Evolutionary conservation across 1,140 invertebrate species (phyloP), one percentile per base, ranked within the genome.

Genomic region (Physella acuta): DNA sequence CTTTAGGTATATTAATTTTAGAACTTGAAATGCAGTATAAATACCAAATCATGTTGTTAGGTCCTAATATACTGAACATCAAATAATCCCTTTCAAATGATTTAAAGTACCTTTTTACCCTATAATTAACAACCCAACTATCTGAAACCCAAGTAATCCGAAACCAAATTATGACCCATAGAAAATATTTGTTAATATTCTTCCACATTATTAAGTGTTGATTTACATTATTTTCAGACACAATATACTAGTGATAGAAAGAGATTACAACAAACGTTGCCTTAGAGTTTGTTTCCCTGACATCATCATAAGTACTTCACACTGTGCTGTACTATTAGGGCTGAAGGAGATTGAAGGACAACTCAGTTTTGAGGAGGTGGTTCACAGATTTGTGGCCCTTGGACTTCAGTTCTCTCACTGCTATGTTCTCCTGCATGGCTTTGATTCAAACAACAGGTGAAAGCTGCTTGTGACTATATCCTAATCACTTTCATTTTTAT

Each of bases 401-500:
- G 62, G 62, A 1, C 49, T 64, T 1, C 62, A 64, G 62, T 64
- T 64, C 28, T 64, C 62, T 51, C 11, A 52, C 30, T 64, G 62
- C 31, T 64, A 33, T 33, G 36, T 64, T 26, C 49, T 64, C 30
- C 31, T 53, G 33, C 62, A 64, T 64, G 39, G 62, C n/a, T 30
- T 64, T 24, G 17, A 33, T 33, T 30, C 44, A n/a, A 20, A 30
- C 2, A 64, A 8, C 24, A 64, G 62, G 62, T 64, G 36, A 11
- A 30, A 24, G 53, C 24, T 55, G 8, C 20, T 14, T 55, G 8
- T 8, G 24, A 14, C 8, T 8, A 8, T 24, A 30, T 24, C 8
- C 8, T 14, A 24, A 24, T 5, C 5, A 24, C 24, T 55, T 5
- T 11, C 20, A 8, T 24, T 5, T 30, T 55, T 8, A 24, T 30